phyloP scores from a whole-genome alignment of 1,140 invertebrate genomes.

The Rhizoglyphus robini region DNA sequence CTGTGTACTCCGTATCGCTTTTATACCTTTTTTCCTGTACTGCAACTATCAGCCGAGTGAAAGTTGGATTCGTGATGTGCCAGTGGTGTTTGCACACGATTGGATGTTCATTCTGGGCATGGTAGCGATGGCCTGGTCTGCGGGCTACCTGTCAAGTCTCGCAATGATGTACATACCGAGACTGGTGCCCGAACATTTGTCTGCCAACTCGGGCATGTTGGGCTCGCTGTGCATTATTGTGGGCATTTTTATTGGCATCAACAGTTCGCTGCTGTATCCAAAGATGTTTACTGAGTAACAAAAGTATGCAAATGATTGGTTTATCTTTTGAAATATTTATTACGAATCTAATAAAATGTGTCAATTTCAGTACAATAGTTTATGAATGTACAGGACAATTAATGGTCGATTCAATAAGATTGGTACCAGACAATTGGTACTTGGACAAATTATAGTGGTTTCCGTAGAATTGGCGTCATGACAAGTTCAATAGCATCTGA shows the following conservation, averaged over 20 bases:
- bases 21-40: slow-evolving; percentile 77
- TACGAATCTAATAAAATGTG: too few relatives aligned
- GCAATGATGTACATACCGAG: slow-evolving; percentile 94
- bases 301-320: too few relatives aligned
- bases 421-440: too few relatives aligned
- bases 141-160: slow-evolving; percentile 83
- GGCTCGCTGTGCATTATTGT: slow-evolving; percentile 75
- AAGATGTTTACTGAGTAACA: slow-evolving; percentile 22
- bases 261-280: slow-evolving; percentile 56
- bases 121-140: slow-evolving; percentile 61
- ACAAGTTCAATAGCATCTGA: too few relatives aligned
- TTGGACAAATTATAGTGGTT: too few relatives aligned
- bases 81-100: slow-evolving; percentile 65
- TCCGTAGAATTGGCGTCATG: too few relatives aligned
- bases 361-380: too few relatives aligned
- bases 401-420: too few relatives aligned
- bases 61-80: slow-evolving; percentile 35
- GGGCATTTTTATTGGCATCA: slow-evolving; percentile 69
- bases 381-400: too few relatives aligned
- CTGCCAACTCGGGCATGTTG: slow-evolving; percentile 82
- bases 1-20: slow-evolving; percentile 56
- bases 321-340: too few relatives aligned
- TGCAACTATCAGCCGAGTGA: slow-evolving; percentile 66
- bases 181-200: slow-evolving; percentile 63
- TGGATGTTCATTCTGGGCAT: slow-evolving; percentile 64